A percentile compares a stretch with the other conserved stretches of the same genome.
phyloP scores from a whole-genome alignment of 2,888 invertebrate species.

The Synergus umbraculus region DNA sequence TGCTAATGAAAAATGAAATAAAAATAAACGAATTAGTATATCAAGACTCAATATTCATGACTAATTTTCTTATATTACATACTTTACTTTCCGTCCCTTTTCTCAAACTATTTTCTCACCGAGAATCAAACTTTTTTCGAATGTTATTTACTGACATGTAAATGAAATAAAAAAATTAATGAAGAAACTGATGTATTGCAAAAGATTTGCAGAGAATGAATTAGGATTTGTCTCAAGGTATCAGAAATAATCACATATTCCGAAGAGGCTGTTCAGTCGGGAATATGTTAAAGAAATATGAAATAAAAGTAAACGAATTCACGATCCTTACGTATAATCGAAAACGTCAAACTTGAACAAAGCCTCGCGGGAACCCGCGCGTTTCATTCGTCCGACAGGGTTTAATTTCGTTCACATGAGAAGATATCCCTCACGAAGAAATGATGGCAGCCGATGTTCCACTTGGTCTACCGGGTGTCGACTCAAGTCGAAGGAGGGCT shows the following conservation, averaged over 20 bases:
- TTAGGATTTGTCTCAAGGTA: not conserved
- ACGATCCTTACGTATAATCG: constrained; percentile 65
- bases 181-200: no score
- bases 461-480: constrained; percentile 51
- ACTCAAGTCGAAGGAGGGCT: constrained; percentile 48
- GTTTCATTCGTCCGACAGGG: constrained; percentile 76
- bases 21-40: not conserved
- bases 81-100: no score
- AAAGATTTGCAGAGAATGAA: not conserved
- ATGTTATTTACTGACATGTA: no score
- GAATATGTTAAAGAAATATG: constrained; percentile 53
- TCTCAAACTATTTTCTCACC: no score
- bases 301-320: constrained; percentile 57
- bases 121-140: no score
- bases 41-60: no score
- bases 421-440: constrained; percentile 64
- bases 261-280: constrained; percentile 11
- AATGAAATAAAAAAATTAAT: no score
- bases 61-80: no score
- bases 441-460: constrained; percentile 52
- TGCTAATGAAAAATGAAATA: no score
- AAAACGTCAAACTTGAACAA: constrained; percentile 74
- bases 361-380: constrained; percentile 69
- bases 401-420: constrained; percentile 75
- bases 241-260: constrained; percentile 21